phyloP scores from a whole-genome alignment of 1,140 invertebrate genomes.

The Zophobas morio region DNA sequence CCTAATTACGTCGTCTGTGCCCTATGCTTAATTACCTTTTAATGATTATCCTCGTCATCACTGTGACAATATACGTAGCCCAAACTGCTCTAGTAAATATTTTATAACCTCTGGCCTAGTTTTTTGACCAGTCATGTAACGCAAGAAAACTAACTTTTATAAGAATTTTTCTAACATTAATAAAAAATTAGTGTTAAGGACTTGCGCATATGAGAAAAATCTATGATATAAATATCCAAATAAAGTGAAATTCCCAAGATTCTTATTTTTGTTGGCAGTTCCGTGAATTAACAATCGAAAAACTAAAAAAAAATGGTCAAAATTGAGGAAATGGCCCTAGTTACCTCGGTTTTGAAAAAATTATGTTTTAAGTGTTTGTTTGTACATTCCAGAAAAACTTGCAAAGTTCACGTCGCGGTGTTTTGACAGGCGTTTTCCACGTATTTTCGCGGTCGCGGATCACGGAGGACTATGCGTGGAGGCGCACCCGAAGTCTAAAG shows the following conservation, averaged over 20 bases:
- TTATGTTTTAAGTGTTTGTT: neutral
- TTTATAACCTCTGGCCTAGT: slow-evolving; percentile 7
- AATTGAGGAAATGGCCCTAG: too few species aligned
- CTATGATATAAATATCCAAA: too few species aligned
- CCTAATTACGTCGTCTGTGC: neutral
- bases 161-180: too few species aligned
- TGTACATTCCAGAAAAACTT: slow-evolving; percentile 14
- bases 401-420: slow-evolving; percentile 15
- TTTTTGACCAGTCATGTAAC: neutral
- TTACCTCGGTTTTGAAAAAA: neutral
- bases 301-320: too few species aligned
- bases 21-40: slow-evolving; percentile 23
- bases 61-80: neutral
- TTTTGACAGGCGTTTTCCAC: neutral
- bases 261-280: too few species aligned
- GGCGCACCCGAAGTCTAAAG: slow-evolving; percentile 18
- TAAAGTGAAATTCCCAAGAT: too few species aligned
- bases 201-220: too few species aligned
- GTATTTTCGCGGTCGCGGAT: slow-evolving; percentile 37
- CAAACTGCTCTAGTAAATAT: slow-evolving; percentile 21
- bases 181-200: too few species aligned
- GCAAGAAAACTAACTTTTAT: too few species aligned
- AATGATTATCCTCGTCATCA: slow-evolving; percentile 19
- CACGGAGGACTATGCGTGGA: slow-evolving; percentile 31
- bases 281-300: too few species aligned